Conservation (phyloP, 2,888 invertebrate genomes). For the Drosophila histrio region DNA sequence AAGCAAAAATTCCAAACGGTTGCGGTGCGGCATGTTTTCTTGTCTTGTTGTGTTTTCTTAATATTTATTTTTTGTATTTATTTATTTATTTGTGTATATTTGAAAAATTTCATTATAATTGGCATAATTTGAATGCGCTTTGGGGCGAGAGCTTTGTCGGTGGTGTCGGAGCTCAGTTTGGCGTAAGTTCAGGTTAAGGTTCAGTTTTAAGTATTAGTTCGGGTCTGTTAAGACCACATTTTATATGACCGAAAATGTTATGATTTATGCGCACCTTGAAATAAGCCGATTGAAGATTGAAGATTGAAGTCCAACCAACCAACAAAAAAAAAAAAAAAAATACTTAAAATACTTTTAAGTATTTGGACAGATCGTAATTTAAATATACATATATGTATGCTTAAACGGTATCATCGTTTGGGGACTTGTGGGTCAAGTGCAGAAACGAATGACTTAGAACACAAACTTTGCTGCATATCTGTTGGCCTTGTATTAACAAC, state of each 20-base stretch:
- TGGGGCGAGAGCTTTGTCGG: conserved; percentile 67
- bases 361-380: conserved; percentile 7
- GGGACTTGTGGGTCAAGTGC: conserved; percentile 20
- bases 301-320: conserved; percentile 17
- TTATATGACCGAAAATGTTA: conserved; percentile 58
- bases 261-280: conserved; percentile 66
- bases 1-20: conserved; percentile 64
- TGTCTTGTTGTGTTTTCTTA: conserved; percentile 4
- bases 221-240: conserved; percentile 52
- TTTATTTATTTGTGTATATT: conserved; percentile 43
- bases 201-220: conserved; percentile 18
- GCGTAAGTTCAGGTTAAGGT: conserved; percentile 14
- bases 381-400: background rate
- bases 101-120: conserved; percentile 72
- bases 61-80: conserved; percentile 36
- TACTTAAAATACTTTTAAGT: conserved; percentile 22
- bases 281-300: conserved; percentile 44
- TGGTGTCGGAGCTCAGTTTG: background rate
- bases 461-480: conserved; percentile 36
- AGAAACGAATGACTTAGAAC: conserved; percentile 46
- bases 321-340: background rate
- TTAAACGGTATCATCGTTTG: background rate
- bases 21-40: conserved; percentile 22
- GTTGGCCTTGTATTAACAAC: conserved; percentile 24
- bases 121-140: conserved; percentile 75